Evolutionary conservation across 2,888 invertebrate genomes (phyloP), one percentile per base, ranked within the genome.

Genomic region (Biston stratarius): DNA sequence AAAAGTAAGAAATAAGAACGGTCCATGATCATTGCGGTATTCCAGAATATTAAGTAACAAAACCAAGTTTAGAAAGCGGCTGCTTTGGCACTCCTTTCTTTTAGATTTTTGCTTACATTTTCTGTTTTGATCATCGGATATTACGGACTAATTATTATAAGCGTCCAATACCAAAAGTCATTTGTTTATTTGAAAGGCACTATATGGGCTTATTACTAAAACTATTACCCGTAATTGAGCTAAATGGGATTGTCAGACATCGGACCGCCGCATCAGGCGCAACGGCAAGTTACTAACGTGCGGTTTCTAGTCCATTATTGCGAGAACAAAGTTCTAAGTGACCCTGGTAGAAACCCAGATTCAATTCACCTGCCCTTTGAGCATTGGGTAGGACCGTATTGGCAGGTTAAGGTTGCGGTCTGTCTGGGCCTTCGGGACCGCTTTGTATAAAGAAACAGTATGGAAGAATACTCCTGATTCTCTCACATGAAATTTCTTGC

Each of bases 311-410:
- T 89, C 90, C 91, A 91, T 91, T 91, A 91, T 90, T 88, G 83
- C 70, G 81, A 83, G 85, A 79, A 83, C 85, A 82, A 87, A 91
- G 88, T 90, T 89, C 81, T 83, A 83, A 89, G 90, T 87, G 89
- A 78, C 80, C 79, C 83, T 83, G 80, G 84, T 49, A 24, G 83
- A 80, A 83, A 79, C 79, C 79, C 77, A 86, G 84, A 89, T 89
- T 88, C 83, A 87, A 90, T 90, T 88, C 88, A 88, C 88, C 90
- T 88, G 87, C 74, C 83, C 87, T 86, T 88, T 89, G 87, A 86
- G 78, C 72, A 71, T 72, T 64, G 74, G 75, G 72, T 58, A 40
- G 77, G 77, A 79, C 77, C 77, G 75, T 82, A 84, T 85, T 81
- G 82, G 73, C 74, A 79, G 82, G 78, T 81, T 74, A 76, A 74